Conservation (phyloP, 2,113 vertebrate genomes). For the Amblyornis subalaris region DNA sequence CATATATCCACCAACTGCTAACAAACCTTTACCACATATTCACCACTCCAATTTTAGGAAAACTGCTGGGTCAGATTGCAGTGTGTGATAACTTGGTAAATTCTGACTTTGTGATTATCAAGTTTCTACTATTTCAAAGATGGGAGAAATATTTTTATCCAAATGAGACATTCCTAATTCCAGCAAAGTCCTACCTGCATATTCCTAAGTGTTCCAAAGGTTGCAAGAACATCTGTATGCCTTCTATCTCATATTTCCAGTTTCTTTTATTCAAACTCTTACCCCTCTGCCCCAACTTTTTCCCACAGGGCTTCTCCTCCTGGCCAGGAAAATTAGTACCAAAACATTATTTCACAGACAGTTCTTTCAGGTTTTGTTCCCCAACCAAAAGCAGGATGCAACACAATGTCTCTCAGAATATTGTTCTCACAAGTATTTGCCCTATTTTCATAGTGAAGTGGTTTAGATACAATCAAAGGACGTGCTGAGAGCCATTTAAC, state of each 20-base stretch:
- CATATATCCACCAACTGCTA: rapidly evolving
- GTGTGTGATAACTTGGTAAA: not conserved
- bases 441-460: not conserved
- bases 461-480: not conserved
- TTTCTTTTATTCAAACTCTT: not conserved
- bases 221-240: not conserved
- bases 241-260: not conserved
- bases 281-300: not conserved
- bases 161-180: not conserved
- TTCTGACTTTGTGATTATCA: not conserved
- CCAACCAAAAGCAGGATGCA: not conserved
- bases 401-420: not conserved
- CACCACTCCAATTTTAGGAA: not conserved
- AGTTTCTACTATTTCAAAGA: not conserved
- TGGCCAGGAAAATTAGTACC: not conserved
- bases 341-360: not conserved
- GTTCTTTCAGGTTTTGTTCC: not conserved
- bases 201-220: not conserved
- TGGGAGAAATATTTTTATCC: not conserved
- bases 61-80: not conserved
- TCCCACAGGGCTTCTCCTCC: not conserved
- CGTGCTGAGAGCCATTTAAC: not conserved
- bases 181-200: not conserved
- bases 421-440: not conserved
- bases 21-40: not conserved